phyloP scores from a whole-genome alignment of 2,888 invertebrate species.

The Yponomeuta malinellus region DNA sequence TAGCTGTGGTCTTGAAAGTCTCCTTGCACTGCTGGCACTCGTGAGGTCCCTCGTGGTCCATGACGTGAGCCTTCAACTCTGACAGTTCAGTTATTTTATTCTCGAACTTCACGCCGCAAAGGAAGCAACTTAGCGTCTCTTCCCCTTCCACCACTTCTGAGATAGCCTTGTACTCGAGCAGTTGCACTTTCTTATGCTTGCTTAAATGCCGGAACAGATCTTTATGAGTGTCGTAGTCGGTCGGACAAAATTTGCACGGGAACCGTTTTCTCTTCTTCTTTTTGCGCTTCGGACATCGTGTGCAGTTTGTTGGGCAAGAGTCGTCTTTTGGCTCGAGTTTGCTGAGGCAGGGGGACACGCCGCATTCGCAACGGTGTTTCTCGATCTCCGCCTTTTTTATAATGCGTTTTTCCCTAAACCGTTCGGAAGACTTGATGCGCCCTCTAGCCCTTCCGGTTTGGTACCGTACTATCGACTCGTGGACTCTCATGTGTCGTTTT shows the following conservation, averaged over 20 bases:
- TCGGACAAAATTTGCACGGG: constrained; percentile 66
- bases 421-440: constrained; percentile 38
- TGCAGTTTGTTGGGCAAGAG: constrained; percentile 16
- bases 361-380: background rate
- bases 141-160: constrained; percentile 59
- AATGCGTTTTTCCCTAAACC: constrained; percentile 31
- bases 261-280: constrained; percentile 42
- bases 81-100: constrained; percentile 47
- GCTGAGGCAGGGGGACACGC: background rate
- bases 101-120: constrained; percentile 33
- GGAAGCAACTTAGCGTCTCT: constrained; percentile 57
- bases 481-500: constrained; percentile 46
- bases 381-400: constrained; percentile 19
- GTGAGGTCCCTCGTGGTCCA: constrained; percentile 61
- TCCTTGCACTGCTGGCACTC: constrained; percentile 52
- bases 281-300: background rate
- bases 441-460: constrained; percentile 44
- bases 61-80: constrained; percentile 57
- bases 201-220: constrained; percentile 62
- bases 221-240: constrained; percentile 60
- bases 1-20: constrained; percentile 54
- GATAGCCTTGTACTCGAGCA: constrained; percentile 66
- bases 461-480: constrained; percentile 49
- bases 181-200: constrained; percentile 61
- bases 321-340: background rate